Evolutionary conservation across 2,888 invertebrate genomes (phyloP), one percentile per base, ranked within the genome.

Genomic region (Drosophila merina): DNA sequence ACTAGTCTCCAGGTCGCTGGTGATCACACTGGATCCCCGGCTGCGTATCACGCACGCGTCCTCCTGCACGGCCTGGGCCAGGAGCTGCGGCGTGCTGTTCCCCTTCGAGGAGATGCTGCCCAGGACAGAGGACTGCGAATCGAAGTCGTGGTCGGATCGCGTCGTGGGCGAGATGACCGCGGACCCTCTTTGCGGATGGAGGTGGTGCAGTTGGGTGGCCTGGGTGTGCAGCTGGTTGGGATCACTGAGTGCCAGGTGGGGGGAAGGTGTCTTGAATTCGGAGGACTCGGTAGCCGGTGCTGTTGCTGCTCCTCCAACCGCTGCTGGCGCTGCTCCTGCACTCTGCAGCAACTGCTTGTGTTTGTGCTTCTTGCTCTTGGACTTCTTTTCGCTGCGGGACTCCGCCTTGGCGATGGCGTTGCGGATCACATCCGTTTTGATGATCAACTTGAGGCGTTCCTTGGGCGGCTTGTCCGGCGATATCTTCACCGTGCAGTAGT

Each of bases 391-490:
- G 50, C 79, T 82, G 45, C 88, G 77, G 42, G 73, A 57, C 0
- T 89, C 86, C 30, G 87, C 91, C 30, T 90, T 90, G 49, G 91
- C 91, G 52, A 91, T 78, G 36, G 91, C 91, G 77, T 90, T 89
- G 4, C 91, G 88, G 50, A 92, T 89, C 33, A 91, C 90, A 77
- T 91, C 91, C 2, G 92, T 91, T 79, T 91, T 91, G 14, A 92
- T 92, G 48, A 91, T 91, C 30, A 92, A 75, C 71, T 91, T 94
- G 91, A 93, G 78, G 44, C 91, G 88, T 92, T 94, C 91, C 92
- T 94, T 91, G 36, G 91, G 91, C 60, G 91, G 90, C 92, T 91
- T 91, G 63, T 90, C 91, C 0, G 91, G 91, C 9, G 91, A 91
- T 62, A 91, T 91, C 77, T 91, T 91, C 1, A 91, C 91, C 0